A percentile compares a stretch with the other conserved stretches of the same genome.
Conservation (phyloP, 2,113 vertebrate species). For the Stegastes partitus region DNA sequence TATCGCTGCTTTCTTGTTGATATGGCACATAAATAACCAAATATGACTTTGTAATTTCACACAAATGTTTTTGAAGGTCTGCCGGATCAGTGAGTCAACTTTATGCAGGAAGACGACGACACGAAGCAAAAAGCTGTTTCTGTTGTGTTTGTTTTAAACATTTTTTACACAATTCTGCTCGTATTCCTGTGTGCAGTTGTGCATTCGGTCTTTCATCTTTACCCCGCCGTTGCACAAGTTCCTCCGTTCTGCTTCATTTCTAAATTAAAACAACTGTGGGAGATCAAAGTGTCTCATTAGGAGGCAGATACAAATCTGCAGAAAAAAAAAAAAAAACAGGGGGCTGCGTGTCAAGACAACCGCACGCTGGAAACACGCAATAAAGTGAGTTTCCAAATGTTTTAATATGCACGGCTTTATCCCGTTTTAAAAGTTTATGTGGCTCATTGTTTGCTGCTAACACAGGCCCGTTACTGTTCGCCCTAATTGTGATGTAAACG, state of each 20-base stretch:
- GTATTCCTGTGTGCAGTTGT: slow-evolving; percentile 4
- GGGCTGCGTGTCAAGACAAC: slow-evolving; percentile 30
- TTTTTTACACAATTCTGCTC: not conserved
- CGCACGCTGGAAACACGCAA: not conserved
- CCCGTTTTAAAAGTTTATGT: not conserved
- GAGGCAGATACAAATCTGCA: slow-evolving; percentile 31
- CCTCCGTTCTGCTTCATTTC: slow-evolving; percentile 29
- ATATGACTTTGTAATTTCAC: not conserved
- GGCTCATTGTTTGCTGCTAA: not conserved
- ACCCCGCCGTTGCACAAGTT: slow-evolving; percentile 32
- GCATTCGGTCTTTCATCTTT: slow-evolving; percentile 41
- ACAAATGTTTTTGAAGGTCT: slow-evolving; percentile 3
- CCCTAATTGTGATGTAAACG: not conserved
- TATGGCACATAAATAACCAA: not conserved
- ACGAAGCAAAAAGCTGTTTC: accelerated
- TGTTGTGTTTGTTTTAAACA: not conserved
- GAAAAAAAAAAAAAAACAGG: too few relatives aligned
- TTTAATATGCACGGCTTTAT: not conserved
- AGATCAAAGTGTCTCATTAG: slow-evolving; percentile 60
- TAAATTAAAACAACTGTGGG: slow-evolving; percentile 43
- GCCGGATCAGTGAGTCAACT: not conserved
- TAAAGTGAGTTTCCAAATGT: not conserved
- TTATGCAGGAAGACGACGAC: not conserved
- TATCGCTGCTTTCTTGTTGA: slow-evolving; percentile 14
- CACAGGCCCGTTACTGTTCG: not conserved